Evolutionary conservation across 2,888 invertebrate species (phyloP), one percentile per base, ranked within the genome.

Genomic region (Polydrusus tereticollis): DNA sequence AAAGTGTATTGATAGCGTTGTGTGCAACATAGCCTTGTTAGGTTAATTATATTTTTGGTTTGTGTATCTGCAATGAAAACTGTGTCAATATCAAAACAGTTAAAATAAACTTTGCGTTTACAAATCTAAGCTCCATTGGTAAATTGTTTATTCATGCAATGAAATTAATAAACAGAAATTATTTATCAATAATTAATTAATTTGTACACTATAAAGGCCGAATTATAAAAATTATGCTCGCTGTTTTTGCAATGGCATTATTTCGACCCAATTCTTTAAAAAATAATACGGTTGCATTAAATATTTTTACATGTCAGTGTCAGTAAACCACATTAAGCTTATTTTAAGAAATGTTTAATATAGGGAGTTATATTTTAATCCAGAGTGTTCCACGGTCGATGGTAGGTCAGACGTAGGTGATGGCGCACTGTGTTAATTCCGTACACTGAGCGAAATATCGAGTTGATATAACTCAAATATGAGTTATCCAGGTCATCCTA

Each of bases 101-200:
- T 16, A 29, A 29, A 55, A 55, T 55, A 29, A 55, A 16, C n/a
- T 29, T 29, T 29, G 10, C 29, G 36, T 26, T 63, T 52, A 52
- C 52, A 29, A 50, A 63, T 36, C 52, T 52, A 50, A 63, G 14
- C 50, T 63, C 2, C 45, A 33, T 63, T 63, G 33, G 52, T 33
- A 50, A 63, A 63, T 21, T 63, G 14, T 20, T 50, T 50, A 38
- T 26, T 50, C 50, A 38, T 36, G 63, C 63, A 18, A 20, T 8
- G 50, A 63, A 63, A 50, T 63, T 63, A 63, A 52, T 63, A 63
- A 33, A 12, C 52, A 55, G 2, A 55, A 7, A 10, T 55, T 55
- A 29, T 29, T 55, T 55, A 55, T 29, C 52, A 55, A 18, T 55
- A 14, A 29, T n/a, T 26, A 23, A n/a, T 23, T 50, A 55, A 55